phyloP scores from a whole-genome alignment of 2,113 vertebrate species.

The Agapornis roseicollis region DNA sequence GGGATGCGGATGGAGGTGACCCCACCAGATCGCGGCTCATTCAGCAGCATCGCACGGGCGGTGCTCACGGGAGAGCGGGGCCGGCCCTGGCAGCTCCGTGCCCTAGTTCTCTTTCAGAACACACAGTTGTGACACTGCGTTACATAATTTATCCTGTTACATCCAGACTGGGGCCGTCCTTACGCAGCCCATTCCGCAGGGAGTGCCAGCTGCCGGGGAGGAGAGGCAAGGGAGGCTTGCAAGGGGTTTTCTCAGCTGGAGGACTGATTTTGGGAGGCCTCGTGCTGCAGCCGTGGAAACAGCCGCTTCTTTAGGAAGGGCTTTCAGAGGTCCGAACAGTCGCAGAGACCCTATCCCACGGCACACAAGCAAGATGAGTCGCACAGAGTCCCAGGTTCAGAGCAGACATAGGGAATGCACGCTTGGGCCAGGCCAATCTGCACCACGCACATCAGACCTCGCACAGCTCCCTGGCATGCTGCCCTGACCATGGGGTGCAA shows the following conservation, averaged over 20 bases:
- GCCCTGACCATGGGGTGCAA: rapidly evolving
- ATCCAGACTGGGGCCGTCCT: neutral
- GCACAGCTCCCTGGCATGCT: neutral
- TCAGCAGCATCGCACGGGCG: neutral
- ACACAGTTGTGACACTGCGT: slow-evolving; percentile 26
- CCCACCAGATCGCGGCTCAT: neutral
- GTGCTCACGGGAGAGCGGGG: neutral
- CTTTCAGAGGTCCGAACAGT: neutral
- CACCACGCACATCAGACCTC: rapidly evolving
- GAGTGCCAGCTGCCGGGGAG: neutral
- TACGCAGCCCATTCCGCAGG: neutral
- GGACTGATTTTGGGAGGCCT: neutral
- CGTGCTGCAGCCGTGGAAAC: neutral
- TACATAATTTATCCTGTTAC: slow-evolving; percentile 53
- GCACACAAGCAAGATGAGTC: neutral
- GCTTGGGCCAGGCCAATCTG: too few relatives aligned
- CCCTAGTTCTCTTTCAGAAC: slow-evolving; percentile 56
- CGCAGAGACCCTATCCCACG: neutral
- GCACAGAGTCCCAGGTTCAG: neutral
- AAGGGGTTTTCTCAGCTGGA: neutral
- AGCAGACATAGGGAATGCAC: too few relatives aligned
- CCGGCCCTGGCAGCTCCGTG: slow-evolving; percentile 19
- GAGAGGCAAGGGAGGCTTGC: neutral
- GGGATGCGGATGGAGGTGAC: neutral
- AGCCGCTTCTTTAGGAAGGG: neutral